Base-by-base conservation (phyloP, 2,888 invertebrate genomes). In the Scrobipalpa costella region DNA sequence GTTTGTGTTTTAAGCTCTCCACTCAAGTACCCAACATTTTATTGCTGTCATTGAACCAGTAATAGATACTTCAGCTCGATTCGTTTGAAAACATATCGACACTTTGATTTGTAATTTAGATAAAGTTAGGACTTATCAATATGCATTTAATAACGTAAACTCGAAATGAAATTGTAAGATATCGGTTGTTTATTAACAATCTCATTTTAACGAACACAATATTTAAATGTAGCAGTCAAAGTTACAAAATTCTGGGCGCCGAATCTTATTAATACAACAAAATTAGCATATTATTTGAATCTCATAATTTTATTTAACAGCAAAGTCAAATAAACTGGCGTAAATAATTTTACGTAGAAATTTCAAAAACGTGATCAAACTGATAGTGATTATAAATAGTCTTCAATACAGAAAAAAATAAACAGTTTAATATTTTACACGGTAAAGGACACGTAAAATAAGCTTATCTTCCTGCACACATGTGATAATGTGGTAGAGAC, bases 11-110 rank as follows among this genome's bases (percentile, higher is more conserved):
- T 55, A 62, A 64, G 8, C 61, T 19, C 36, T 61, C 57, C 36
- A 61, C 59, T 61, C 36, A 60, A 64, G 64, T 47, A 62, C 59
- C 44, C 64, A 66, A 40, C 57, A 62, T 57, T 68, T 66, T 65
- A 68, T 68, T 64, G 65, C 62, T 63, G 60, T 34, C 61, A 62
- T 68, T 68, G 65, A 57, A 61, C 61, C 33, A 44, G 57, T 38
- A 50, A 59, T 50, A 52, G 62, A 36, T 62, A 49, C 57, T 49
- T 61, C 50, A 61, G 40, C 38, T 52, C 38, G 7, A 52, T 44
- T n/a, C 27, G 13, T 38, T 59, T 21, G 9, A 44, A 38, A 59
- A 59, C n/a, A 44, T 59, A 59, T 13, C 49, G 33, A 49, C 40
- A 47, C 19, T 60, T 60, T 34, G 60, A 60, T 60, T 49, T 33